A percentile compares a stretch with the other conserved stretches of the same genome.
Evolutionary conservation across 2,797 vertebrate species (phyloP).

Genomic region (Balearica regulorum): DNA sequence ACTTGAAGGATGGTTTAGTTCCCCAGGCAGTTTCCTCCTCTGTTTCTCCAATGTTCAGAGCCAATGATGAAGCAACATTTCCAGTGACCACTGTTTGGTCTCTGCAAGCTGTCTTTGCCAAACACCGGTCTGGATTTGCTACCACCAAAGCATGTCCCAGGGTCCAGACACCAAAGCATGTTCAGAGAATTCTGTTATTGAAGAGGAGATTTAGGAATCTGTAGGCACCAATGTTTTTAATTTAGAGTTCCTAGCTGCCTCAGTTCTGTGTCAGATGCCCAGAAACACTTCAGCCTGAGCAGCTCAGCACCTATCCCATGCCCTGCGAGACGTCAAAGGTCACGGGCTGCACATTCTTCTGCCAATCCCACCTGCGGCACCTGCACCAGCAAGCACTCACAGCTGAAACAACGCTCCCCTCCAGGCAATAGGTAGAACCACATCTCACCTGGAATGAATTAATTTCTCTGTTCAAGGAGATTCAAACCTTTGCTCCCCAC

Average conservation of each 20-base stretch:
- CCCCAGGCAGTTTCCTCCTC: not conserved
- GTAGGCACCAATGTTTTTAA: not conserved
- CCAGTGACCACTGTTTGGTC: not conserved
- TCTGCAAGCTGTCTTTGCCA: not conserved
- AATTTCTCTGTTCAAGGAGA: not conserved
- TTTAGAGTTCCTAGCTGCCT: not conserved
- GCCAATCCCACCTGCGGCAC: not conserved
- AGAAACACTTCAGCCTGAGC: not conserved
- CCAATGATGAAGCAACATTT: not conserved
- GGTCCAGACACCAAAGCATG: not conserved
- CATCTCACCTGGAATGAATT: not conserved
- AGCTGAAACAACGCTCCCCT: not conserved
- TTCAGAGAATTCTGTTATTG: not conserved
- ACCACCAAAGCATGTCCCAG: not conserved
- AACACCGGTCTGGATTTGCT: not conserved
- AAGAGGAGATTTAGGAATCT: not conserved
- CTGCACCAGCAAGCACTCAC: not conserved
- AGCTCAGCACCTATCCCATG: not conserved
- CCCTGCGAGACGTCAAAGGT: not conserved
- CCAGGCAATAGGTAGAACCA: not conserved
- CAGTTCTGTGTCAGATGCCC: not conserved
- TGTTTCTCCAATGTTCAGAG: not conserved
- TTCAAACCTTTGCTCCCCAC: not conserved
- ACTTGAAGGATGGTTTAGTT: not conserved
- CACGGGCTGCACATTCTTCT: not conserved